Base-by-base conservation (phyloP, 2,797 vertebrate genomes). In the Sebastes aleutianus region DNA sequence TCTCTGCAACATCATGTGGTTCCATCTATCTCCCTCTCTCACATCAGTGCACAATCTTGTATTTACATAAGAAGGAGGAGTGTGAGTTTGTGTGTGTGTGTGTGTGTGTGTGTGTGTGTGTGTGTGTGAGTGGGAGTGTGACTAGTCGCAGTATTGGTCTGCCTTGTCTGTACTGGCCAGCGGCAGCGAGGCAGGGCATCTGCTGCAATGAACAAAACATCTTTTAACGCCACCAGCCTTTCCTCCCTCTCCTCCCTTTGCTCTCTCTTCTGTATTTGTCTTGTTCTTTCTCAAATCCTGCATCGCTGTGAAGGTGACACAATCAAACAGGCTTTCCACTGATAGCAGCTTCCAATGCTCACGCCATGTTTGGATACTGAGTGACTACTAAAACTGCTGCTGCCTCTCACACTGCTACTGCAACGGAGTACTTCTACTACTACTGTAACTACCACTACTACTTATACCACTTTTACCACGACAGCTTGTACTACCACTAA, bases 31-130 rank as follows among this genome's bases (percentile, higher is more conserved):
- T 88, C 43, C 67, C 63, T 74, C 83, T 82, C 80, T 87, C 87
- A 85, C 87, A 87, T 78, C 80, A 72, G 50, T 83, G 82, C 76
- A 79, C 85, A 85, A 74, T 85, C 76, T 82, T 76, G 67, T 91
- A 88, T 93, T 92, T 92, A 93, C 90, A 92, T 88, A 85, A 87
- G 84, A 63, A 70, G 79, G 54, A 61, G 22, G 32, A 26, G 43
- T 54, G 74, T 76, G 78, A 58, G 24, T 24, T n/a, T n/a, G 24
- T 24, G 13, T 66, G 50, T 83, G 54, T 74, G 54, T 82, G 72
- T 71, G 43, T 65, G 36, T 56, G 22, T 8, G 31, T 9, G 29
- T 31, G 29, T 31, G 29, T 31, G 31, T 31, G 31, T 9, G 31
- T 32, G 31, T 9, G 31, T 31, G 29, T 32, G 34, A 29, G 65